Conservation (phyloP, 2,888 invertebrate genomes). For the Amaurobius ferox region DNA sequence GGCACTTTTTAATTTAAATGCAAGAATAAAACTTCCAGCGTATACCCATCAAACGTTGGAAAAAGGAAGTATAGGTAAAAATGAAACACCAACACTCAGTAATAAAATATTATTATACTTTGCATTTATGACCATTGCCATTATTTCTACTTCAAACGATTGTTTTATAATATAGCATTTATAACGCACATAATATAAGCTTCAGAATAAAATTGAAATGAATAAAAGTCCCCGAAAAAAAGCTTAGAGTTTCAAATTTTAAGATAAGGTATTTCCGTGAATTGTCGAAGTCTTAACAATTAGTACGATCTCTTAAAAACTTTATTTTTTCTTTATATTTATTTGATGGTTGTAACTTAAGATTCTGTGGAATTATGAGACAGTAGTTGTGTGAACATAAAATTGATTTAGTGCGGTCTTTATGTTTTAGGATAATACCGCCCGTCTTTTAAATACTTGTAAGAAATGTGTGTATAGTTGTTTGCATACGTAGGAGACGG, state of each 20-base stretch:
- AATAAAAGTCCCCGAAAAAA: no score
- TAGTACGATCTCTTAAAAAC: no score
- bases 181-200: background rate
- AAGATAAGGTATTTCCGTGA: no score
- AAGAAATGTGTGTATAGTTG: slow-evolving; percentile 48
- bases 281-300: no score
- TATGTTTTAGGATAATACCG: slow-evolving; percentile 54
- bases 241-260: no score
- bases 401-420: slow-evolving; percentile 61
- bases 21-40: no score
- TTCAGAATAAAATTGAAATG: background rate
- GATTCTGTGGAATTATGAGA: slow-evolving; percentile 45
- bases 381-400: slow-evolving; percentile 46
- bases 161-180: slow-evolving; percentile 17
- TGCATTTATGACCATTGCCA: background rate
- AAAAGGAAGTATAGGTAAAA: background rate
- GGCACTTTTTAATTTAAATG: no score
- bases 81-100: background rate
- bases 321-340: no score
- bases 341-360: slow-evolving; percentile 30
- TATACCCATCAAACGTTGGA: no score
- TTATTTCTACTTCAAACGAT: slow-evolving; percentile 20
- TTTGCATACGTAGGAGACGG: background rate
- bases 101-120: slow-evolving; percentile 8
- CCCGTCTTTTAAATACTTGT: slow-evolving; percentile 45